Base-by-base conservation (phyloP, 2,797 vertebrate genomes). In the Miichthys miiuy region DNA sequence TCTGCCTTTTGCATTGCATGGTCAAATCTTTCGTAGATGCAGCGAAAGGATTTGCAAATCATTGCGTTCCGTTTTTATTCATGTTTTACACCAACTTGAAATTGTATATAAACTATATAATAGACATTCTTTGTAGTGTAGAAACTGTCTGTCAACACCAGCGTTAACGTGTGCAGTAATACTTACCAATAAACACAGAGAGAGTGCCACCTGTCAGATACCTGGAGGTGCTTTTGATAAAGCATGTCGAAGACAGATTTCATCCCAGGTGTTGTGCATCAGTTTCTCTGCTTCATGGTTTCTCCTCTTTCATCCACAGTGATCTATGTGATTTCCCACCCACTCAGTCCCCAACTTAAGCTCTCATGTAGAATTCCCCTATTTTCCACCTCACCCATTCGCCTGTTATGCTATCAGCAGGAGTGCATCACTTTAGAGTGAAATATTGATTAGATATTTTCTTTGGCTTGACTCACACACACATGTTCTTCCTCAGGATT, bases 401-500 rank as follows among this genome's bases (percentile, higher is more conserved):
- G 4, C 60, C 56, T 20, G 30, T 70, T 65, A 27, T 11, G 11
- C 55, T 48, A 78, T 85, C 72, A 73, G 72, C 55, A 56, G 17
- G 48, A 66, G 21, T 6, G 38, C 73, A 70, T 71, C 12, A 44
- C 67, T 73, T 67, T 50, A 44, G 16, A 80, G 38, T 57, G 44
- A 87, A 75, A 87, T 75, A 87, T 84, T 75, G 75, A 88, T 83
- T 63, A 50, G 63, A 66, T 75, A 52, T 82, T 72, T 85, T 74
- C 60, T 56, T 64, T 72, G 44, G 10, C 68, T 41, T 68, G 14
- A 68, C 50, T 62, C 16, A 6, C 50, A 46, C 51, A n/a, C 51
- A n/a, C 10, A 0, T 4, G 4, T 54, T 61, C 27, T 68, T 69
- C 63, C 12, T 50, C 4, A 1, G n/a, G n/a, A 21, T 60, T 41